phyloP scores from a whole-genome alignment of 2,113 vertebrate genomes.

The Thryonomys swinderianus region DNA sequence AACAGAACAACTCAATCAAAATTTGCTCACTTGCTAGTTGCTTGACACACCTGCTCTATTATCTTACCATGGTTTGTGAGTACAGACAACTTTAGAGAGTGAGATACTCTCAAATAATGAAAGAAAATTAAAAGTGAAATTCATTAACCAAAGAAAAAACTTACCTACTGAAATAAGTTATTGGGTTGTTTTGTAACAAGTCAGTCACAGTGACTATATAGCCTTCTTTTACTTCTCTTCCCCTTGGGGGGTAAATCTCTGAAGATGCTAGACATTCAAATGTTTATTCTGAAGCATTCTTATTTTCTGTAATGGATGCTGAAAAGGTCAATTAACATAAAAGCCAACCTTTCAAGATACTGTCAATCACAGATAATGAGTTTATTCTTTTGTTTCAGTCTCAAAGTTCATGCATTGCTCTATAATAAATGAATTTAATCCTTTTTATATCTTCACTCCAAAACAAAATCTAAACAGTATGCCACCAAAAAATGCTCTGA shows the following conservation, averaged over 20 bases:
- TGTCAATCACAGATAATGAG: slow-evolving; percentile 2
- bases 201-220: neutral
- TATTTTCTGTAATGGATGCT: neutral
- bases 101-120: neutral
- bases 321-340: neutral
- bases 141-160: neutral
- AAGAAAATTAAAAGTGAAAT: neutral
- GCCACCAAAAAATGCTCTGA: neutral
- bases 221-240: neutral
- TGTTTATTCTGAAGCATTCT: neutral
- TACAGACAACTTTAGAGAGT: neutral
- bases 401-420: neutral
- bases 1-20: neutral
- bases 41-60: neutral
- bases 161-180: neutral
- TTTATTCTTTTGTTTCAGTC: neutral
- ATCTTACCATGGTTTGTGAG: neutral
- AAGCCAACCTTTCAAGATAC: neutral
- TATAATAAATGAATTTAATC: neutral
- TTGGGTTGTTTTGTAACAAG: neutral
- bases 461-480: neutral
- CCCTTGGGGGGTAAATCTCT: slow-evolving; percentile 36
- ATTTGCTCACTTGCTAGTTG: neutral
- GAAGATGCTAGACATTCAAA: neutral
- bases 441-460: neutral